Conservation (phyloP, 1,140 invertebrate species). For the Odontomachus brunneus region DNA sequence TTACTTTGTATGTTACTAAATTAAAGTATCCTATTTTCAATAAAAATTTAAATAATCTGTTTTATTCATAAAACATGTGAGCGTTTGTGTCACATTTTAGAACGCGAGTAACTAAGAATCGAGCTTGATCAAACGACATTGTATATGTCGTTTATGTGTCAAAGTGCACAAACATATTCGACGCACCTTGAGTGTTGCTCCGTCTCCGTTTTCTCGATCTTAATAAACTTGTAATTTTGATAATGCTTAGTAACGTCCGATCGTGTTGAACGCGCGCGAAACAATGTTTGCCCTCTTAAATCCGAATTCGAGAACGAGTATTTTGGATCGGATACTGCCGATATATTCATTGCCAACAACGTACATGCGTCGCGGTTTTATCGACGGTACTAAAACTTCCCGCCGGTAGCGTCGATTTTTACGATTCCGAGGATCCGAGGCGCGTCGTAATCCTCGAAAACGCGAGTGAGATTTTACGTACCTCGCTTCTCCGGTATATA, state of each 20-base stretch:
- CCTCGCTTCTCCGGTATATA: conserved; percentile 46
- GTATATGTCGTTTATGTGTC: not conserved
- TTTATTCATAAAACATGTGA: too few species aligned
- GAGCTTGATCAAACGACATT: too few species aligned
- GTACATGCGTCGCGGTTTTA: conserved; percentile 15
- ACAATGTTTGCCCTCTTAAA: not conserved
- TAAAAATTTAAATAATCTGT: too few species aligned
- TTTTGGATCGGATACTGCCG: not conserved
- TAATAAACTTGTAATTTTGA: not conserved
- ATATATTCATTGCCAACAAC: conserved; percentile 8
- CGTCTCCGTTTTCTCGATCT: not conserved
- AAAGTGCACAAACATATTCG: conserved; percentile 12
- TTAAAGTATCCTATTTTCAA: too few species aligned
- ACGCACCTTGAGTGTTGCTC: not conserved
- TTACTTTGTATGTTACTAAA: too few species aligned
- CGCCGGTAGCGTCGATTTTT: not conserved
- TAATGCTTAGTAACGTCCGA: not conserved
- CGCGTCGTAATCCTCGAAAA: not conserved
- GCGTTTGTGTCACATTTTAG: too few species aligned
- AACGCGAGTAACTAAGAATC: too few species aligned
- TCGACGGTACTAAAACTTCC: conserved; percentile 24
- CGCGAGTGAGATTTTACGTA: not conserved
- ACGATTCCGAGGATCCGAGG: not conserved
- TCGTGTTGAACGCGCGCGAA: not conserved
- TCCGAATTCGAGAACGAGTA: not conserved